phyloP scores from a whole-genome alignment of 2,888 invertebrate genomes.

The Spodoptera exigua region DNA sequence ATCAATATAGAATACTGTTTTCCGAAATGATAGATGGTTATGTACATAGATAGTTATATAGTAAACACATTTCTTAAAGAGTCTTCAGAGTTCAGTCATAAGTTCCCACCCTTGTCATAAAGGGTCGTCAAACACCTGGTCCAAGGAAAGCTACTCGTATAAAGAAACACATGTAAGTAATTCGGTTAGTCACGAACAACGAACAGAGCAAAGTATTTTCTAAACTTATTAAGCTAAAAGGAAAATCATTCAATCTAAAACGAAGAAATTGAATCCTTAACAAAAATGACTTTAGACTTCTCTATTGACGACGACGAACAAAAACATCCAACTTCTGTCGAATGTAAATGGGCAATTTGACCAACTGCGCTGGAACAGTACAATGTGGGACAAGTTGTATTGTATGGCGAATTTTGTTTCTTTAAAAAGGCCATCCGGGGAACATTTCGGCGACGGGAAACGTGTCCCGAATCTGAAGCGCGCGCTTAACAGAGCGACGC shows the following conservation, averaged over 20 bases:
- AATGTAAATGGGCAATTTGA: slow-evolving; percentile 58
- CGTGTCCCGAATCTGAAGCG: slow-evolving; percentile 69
- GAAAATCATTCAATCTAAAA: slow-evolving; percentile 43
- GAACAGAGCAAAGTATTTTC: slow-evolving; percentile 1
- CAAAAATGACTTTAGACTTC: slow-evolving; percentile 43
- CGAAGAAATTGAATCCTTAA: slow-evolving; percentile 59
- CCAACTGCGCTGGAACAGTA: slow-evolving; percentile 42
- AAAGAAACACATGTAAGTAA: too few relatives aligned
- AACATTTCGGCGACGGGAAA: slow-evolving; percentile 71
- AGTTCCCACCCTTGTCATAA: too few relatives aligned
- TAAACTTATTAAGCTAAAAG: slow-evolving; percentile 1
- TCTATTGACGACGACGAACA: slow-evolving; percentile 40
- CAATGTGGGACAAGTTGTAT: slow-evolving; percentile 51
- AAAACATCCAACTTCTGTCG: slow-evolving; percentile 47
- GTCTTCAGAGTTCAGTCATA: too few relatives aligned
- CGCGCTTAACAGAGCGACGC: slow-evolving; percentile 34
- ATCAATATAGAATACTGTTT: too few relatives aligned
- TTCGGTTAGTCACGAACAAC: too few relatives aligned
- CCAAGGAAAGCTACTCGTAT: too few relatives aligned
- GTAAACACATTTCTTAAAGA: too few relatives aligned
- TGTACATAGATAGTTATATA: too few relatives aligned
- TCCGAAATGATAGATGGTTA: too few relatives aligned
- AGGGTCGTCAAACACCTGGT: too few relatives aligned
- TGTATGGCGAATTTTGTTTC: slow-evolving; percentile 72
- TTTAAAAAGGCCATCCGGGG: slow-evolving; percentile 71